phyloP scores from a whole-genome alignment of 2,888 invertebrate species.

The Lissocephala sabroskyi region DNA sequence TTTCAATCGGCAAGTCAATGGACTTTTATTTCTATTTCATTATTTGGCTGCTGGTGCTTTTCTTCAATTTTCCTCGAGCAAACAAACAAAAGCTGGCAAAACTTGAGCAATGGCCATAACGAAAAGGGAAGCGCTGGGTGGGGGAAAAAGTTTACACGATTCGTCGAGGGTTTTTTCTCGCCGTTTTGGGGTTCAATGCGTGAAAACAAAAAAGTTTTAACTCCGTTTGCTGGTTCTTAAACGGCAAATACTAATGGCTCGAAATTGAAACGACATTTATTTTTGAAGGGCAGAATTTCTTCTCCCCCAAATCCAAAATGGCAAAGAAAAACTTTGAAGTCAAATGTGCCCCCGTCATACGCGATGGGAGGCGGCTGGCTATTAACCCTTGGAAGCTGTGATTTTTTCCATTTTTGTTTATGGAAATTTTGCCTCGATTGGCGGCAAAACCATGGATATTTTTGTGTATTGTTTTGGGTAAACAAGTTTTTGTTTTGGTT shows the following conservation, averaged over 20 bases:
- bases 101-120: constrained; percentile 27
- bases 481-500: too few species aligned
- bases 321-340: neutral
- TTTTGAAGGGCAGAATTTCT: constrained; percentile 48
- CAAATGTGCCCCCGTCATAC: neutral
- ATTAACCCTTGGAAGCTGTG: too few species aligned
- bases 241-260: constrained; percentile 56
- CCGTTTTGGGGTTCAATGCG: constrained; percentile 28
- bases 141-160: constrained; percentile 33
- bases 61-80: constrained; percentile 42
- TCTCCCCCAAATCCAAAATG: neutral
- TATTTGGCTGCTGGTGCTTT: constrained; percentile 45
- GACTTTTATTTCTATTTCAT: constrained; percentile 35
- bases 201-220: constrained; percentile 41
- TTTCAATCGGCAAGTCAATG: constrained; percentile 3
- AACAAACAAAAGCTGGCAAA: constrained; percentile 40
- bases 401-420: too few species aligned
- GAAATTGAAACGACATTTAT: constrained; percentile 55
- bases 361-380: too few species aligned
- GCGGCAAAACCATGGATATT: too few species aligned
- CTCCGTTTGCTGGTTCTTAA: constrained; percentile 31
- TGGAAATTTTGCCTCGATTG: too few species aligned
- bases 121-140: constrained; percentile 11
- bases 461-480: too few species aligned
- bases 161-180: constrained; percentile 18